Conservation (phyloP, 2,888 invertebrate species). For the Apamea anceps region DNA sequence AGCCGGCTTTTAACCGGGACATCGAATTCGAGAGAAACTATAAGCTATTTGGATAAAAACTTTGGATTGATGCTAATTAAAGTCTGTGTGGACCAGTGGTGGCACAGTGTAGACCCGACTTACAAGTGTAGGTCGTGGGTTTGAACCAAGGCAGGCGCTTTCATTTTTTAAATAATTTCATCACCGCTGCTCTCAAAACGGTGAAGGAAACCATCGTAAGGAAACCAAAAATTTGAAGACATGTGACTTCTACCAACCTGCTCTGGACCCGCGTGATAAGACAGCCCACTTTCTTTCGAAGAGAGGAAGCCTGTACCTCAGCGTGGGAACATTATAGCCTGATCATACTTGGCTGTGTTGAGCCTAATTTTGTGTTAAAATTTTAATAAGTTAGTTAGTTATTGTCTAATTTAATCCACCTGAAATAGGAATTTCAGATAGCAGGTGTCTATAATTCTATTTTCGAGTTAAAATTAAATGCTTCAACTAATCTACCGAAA, state of each 20-base stretch:
- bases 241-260: background rate
- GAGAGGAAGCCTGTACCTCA: background rate
- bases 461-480: background rate
- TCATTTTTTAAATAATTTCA: background rate
- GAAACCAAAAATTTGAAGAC: no score
- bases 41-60: background rate
- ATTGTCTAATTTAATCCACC: background rate
- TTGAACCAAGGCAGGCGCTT: background rate
- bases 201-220: background rate
- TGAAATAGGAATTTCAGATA: background rate
- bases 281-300: no score
- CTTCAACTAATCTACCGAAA: background rate
- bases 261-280: background rate
- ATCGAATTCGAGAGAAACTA: background rate
- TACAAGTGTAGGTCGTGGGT: background rate
- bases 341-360: background rate
- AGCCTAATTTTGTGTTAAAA: background rate
- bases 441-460: no score
- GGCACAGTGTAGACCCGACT: background rate
- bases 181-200: background rate
- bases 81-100: background rate
- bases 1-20: constrained; percentile 7
- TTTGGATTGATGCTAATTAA: background rate
- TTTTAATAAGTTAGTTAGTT: background rate
- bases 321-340: background rate